These are phyloP conservation scores for Pseudococcus longispinus DNA, from an alignment of 2,888 invertebrate species.

Conservation along the genomic window DNA sequence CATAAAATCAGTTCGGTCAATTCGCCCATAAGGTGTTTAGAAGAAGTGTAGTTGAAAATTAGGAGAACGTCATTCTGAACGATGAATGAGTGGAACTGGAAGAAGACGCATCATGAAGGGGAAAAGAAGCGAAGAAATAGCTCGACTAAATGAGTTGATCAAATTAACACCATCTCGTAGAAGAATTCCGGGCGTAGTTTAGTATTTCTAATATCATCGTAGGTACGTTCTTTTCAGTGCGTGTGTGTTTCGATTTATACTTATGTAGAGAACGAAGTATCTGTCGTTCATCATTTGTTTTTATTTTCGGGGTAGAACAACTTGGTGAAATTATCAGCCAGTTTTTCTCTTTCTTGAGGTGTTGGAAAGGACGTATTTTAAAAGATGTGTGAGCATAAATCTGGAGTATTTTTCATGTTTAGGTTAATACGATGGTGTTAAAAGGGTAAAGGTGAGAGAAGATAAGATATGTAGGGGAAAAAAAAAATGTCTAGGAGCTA, in stretches of 20 bases:
- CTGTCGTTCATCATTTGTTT: neutral
- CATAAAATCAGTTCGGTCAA: neutral
- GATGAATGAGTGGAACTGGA: neutral
- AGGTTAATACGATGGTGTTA: neutral
- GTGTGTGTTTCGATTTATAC: neutral
- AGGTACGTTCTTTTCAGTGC: neutral
- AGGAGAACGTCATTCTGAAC: neutral
- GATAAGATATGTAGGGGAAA: neutral
- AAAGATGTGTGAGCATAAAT: neutral
- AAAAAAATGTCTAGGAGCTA: neutral
- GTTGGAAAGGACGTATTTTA: neutral
- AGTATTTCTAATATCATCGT: neutral
- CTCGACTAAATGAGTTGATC: neutral
- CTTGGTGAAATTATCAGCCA: neutral
- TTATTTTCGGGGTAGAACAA: neutral
- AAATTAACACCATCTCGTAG: constrained; percentile 3
- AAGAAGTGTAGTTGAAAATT: neutral
- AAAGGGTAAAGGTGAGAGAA: neutral
- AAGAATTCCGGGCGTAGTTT: constrained; percentile 24
- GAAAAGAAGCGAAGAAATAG: neutral
- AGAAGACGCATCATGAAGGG: neutral
- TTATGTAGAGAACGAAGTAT: neutral
- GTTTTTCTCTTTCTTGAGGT: neutral
- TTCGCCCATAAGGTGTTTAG: neutral
- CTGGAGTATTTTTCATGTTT: neutral